Evolutionary conservation across 2,888 invertebrate species (phyloP), one percentile per base, ranked within the genome.

Genomic region (Anoncus sp.): DNA sequence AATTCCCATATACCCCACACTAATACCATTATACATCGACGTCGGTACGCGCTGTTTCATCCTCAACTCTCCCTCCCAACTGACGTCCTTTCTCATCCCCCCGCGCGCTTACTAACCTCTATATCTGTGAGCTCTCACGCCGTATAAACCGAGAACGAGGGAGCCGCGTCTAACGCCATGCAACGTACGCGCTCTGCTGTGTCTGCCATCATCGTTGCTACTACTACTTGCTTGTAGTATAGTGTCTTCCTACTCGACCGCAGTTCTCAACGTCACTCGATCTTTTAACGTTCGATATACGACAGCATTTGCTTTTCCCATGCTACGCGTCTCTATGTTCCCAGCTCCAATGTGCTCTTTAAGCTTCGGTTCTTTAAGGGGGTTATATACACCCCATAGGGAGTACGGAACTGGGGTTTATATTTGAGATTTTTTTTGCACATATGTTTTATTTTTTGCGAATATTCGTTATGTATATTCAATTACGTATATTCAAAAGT

Each of bases 201-300:
- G 51, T 31, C 75, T 55, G 53, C 51, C 62, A 45, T 20, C 18
- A 60, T 69, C 43, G 10, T 12, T 31, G 22, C 69, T 55, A 35
- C 51, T 53, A 43, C 70, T 51, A 51, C 69, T 60, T 47, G 24
- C 24, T n/a, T 9, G 40, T 65, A 66, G 24, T 38, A 31, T n/a
- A 47, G 12, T n/a, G 24, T 20, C 35, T 18, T 18, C 35, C 38
- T 35, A 40, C 57, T n/a, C 65, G 49, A 70, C 40, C 75, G 59
- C 59, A 70, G 45, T 51, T 60, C 65, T 59, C 75, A 74, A 53
- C 65, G 53, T 72, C 69, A 57, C 63, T 70, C 55, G 49, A 57
- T 70, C 75, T 70, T 75, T 75, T 75, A 75, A 70, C 49, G 69
- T 47, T 62, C 53, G 40, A 22, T 62, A 55, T 71, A 72, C 55